phyloP scores from a whole-genome alignment of 1,140 invertebrate genomes.

The Hetaerina americana region DNA sequence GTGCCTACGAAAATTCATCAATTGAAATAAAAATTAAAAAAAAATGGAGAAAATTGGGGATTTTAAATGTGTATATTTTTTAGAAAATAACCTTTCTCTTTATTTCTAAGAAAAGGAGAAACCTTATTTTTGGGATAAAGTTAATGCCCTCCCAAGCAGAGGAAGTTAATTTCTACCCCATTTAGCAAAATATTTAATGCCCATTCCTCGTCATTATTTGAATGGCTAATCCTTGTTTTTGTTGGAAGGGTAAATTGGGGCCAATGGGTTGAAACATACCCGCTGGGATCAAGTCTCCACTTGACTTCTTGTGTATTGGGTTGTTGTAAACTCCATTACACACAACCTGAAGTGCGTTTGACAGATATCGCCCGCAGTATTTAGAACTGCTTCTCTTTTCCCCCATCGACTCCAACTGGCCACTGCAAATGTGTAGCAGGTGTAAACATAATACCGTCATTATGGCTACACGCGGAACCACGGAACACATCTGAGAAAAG shows the following conservation, averaged over 20 bases:
- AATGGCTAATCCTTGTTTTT: too few species aligned
- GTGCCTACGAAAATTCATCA: too few species aligned
- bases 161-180: too few species aligned
- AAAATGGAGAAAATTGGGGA: too few species aligned
- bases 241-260: neutral
- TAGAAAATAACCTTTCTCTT: too few species aligned
- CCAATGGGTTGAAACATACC: neutral
- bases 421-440: slow-evolving; percentile 19
- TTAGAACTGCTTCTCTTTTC: slow-evolving; percentile 11
- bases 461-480: slow-evolving; percentile 21
- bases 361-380: slow-evolving; percentile 27
- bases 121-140: too few species aligned
- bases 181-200: too few species aligned
- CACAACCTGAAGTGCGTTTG: slow-evolving; percentile 25
- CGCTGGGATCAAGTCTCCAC: neutral
- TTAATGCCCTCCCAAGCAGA: too few species aligned
- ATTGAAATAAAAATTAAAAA: too few species aligned
- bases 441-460: slow-evolving; percentile 14
- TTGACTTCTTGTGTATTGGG: neutral
- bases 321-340: slow-evolving; percentile 29
- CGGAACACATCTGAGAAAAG: slow-evolving; percentile 26
- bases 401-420: slow-evolving; percentile 18
- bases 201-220: too few species aligned
- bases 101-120: too few species aligned
- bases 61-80: too few species aligned